Evolutionary conservation across 2,888 invertebrate species (phyloP).

Genomic region (Laspeyria flexula): DNA sequence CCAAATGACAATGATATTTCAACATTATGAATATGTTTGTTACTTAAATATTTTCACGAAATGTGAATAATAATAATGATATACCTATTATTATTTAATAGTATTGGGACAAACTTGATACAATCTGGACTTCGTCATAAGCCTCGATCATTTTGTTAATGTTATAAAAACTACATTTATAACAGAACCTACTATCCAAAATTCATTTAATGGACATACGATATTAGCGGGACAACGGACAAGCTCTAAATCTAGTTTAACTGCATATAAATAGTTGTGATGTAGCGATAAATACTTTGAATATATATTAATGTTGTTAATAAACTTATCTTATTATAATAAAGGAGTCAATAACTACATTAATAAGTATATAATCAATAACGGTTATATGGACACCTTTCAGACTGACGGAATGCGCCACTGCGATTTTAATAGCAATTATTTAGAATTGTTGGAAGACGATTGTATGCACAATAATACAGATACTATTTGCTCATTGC

Average conservation of each 20-base stretch:
- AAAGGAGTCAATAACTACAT: constrained; percentile 25
- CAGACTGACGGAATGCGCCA: constrained; percentile 19
- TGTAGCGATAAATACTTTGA: constrained; percentile 18
- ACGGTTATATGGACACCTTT: constrained; percentile 11
- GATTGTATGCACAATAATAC: background rate
- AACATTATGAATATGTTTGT: background rate
- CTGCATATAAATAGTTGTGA: constrained; percentile 23
- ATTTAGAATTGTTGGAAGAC: constrained; percentile 31
- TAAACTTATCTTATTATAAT: constrained; percentile 25
- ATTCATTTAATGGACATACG: constrained; percentile 13
- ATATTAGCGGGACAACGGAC: constrained; percentile 14
- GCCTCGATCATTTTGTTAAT: constrained; percentile 1
- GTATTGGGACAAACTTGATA: constrained; percentile 11
- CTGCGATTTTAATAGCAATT: too few species aligned
- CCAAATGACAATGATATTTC: constrained; percentile 4
- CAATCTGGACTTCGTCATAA: constrained; percentile 3
- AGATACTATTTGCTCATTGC: too few species aligned
- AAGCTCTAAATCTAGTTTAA: constrained; percentile 31
- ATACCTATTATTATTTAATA: constrained; percentile 6
- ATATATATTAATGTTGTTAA: constrained; percentile 16
- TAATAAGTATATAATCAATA: constrained; percentile 14
- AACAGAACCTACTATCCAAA: constrained; percentile 16
- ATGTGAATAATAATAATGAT: constrained; percentile 4
- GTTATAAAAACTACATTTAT: constrained; percentile 30
- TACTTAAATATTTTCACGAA: background rate